Evolutionary conservation across 2,888 invertebrate species (phyloP), one percentile per base, ranked within the genome.

Genomic region (Alcis repandata): DNA sequence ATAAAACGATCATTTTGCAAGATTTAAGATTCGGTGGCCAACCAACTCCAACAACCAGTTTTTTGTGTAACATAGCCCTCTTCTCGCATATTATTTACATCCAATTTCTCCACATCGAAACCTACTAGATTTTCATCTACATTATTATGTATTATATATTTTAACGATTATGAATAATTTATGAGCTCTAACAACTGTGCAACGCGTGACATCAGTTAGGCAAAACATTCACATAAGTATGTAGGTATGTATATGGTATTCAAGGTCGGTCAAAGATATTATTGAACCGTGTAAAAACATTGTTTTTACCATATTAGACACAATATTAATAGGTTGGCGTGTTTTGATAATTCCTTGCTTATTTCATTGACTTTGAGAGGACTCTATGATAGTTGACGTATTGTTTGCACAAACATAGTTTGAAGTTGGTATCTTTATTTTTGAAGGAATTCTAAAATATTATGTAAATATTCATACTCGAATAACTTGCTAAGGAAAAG

Each of bases 241-340:
- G 22, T 56, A 59, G 48, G 33, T 32, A 59, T 63, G 33, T 32
- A 59, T 63, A 61, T 46, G 22, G 43, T 60, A 54, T 45, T 19
- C 67, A 72, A 72, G 70, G 70, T 68, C 68, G 64, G 59, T 53
- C 66, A 64, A 63, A 57, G 57, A 63, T 70, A 63, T 53, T 36
- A 40, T 49, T 36, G 33, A 68, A 57, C 63, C 36, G 17, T 15
- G 52, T 46, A 59, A 59, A 66, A 60, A 66, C 60, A 57, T 43
- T 41, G 61, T 59, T 61, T 68, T 64, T 62, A 62, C 59, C 59
- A 57, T 49, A 15, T 40, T 58, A 45, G 45, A 54, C 59, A 53
- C 43, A 61, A 38, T 45, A 40, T 58, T 51, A 63, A 66, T 66
- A 6, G 27, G 27, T 4, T 27, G 54, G 32, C 46, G 43, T 60